Evolutionary conservation across 2,113 vertebrate species (phyloP).

Genomic region (Dermatemys mawii): DNA sequence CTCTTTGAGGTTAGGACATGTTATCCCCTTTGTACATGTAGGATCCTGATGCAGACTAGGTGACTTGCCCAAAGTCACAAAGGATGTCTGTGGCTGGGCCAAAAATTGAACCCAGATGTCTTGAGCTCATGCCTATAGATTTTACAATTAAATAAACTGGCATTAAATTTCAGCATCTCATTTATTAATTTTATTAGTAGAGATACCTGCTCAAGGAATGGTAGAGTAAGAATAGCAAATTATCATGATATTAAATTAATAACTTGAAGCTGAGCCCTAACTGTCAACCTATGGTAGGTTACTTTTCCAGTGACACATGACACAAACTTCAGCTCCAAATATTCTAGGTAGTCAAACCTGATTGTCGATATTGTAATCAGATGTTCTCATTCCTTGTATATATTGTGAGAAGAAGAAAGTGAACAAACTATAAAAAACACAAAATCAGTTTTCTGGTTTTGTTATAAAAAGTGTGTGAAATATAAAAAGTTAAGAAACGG

Average conservation of each 20-base stretch:
- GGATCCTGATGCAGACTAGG: not conserved
- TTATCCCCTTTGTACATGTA: not conserved
- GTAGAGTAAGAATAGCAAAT: not conserved
- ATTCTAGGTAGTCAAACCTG: not conserved
- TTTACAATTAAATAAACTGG: not conserved
- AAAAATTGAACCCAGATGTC: not conserved
- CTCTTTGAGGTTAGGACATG: not conserved
- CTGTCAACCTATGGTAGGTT: too few species aligned
- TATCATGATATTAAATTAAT: not conserved
- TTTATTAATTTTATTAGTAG: not conserved
- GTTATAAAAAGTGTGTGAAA: not conserved
- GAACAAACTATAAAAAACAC: not conserved
- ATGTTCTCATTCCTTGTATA: not conserved
- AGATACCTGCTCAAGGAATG: not conserved
- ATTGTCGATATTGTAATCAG: not conserved
- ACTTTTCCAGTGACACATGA: too few species aligned
- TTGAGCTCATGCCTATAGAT: not conserved
- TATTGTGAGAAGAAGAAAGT: not conserved
- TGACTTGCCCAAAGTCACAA: not conserved
- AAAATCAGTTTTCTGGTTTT: not conserved
- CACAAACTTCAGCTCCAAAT: too few species aligned
- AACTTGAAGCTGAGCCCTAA: not conserved
- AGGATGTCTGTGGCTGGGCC: not conserved
- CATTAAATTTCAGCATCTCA: not conserved
- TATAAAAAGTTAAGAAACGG: not conserved